Percentiles rank a stretch among this genome's conserved stretches.
phyloP scores from a whole-genome alignment of 2,113 vertebrate genomes.

The Fregata magnificens region DNA sequence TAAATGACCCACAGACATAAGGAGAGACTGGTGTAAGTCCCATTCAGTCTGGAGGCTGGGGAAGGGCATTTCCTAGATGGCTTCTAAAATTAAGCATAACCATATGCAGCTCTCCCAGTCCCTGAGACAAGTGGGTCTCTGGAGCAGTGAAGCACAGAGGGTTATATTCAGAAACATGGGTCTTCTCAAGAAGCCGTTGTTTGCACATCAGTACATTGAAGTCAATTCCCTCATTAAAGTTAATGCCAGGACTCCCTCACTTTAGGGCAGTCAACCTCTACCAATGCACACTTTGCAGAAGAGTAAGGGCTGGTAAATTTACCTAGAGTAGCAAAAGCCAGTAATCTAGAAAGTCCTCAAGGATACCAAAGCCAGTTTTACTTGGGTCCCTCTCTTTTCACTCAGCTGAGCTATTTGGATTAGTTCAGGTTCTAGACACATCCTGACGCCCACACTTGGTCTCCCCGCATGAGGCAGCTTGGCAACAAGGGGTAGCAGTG shows the following conservation, averaged over 20 bases:
- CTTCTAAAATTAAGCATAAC: neutral
- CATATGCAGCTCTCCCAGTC: neutral
- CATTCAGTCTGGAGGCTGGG: neutral
- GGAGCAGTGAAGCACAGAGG: neutral
- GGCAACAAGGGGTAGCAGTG: neutral
- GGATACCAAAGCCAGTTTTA: neutral
- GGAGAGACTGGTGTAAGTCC: neutral
- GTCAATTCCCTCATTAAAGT: neutral
- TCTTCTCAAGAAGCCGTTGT: neutral
- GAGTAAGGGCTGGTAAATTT: neutral
- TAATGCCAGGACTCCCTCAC: neutral
- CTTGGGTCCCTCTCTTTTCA: neutral
- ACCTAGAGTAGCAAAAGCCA: neutral
- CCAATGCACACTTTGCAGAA: neutral
- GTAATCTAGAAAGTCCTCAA: neutral
- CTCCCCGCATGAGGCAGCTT: fast-evolving
- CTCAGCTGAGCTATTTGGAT: neutral
- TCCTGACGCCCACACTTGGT: neutral
- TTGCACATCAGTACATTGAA: neutral
- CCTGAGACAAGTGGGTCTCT: neutral
- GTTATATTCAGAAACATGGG: neutral
- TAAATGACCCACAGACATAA: neutral
- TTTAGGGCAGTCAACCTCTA: neutral
- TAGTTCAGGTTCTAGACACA: neutral
- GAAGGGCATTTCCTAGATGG: neutral